phyloP scores from a whole-genome alignment of 2,797 vertebrate genomes.

The Simalia tracyae region DNA sequence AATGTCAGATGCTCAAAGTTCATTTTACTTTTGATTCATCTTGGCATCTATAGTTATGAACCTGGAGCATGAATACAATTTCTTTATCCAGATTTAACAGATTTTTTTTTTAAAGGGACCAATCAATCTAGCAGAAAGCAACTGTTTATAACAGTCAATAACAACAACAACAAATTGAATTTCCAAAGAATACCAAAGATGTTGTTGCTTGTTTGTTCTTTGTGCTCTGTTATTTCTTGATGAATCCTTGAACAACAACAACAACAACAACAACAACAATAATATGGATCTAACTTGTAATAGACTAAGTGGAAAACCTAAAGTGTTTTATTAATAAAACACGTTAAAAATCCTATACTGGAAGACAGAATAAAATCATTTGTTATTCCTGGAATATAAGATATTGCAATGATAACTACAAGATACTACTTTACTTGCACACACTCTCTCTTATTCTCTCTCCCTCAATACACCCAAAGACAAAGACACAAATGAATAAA shows the following conservation, averaged over 20 bases:
- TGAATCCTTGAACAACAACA: background rate
- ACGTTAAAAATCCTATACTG: background rate
- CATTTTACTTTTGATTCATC: constrained; percentile 43
- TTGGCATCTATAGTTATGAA: background rate
- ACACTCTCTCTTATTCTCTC: background rate
- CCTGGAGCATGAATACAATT: background rate
- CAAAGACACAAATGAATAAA: background rate
- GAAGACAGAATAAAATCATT: background rate
- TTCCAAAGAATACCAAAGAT: background rate
- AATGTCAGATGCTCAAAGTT: constrained; percentile 41
- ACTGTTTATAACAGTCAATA: background rate
- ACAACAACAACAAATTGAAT: background rate
- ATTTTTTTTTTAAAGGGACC: background rate
- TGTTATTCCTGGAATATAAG: background rate
- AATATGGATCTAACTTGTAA: background rate
- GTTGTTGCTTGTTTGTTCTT: background rate
- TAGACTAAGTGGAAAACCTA: background rate
- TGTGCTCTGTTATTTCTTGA: background rate
- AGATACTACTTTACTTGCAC: background rate
- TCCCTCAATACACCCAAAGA: background rate
- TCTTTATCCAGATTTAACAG: background rate
- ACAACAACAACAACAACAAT: background rate
- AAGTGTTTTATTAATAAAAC: background rate
- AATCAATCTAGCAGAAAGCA: background rate
- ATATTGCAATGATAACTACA: background rate